These are phyloP conservation scores for Uropsilus gracilis DNA, from an alignment of 2,113 vertebrate species.

Conservation along the genomic window DNA sequence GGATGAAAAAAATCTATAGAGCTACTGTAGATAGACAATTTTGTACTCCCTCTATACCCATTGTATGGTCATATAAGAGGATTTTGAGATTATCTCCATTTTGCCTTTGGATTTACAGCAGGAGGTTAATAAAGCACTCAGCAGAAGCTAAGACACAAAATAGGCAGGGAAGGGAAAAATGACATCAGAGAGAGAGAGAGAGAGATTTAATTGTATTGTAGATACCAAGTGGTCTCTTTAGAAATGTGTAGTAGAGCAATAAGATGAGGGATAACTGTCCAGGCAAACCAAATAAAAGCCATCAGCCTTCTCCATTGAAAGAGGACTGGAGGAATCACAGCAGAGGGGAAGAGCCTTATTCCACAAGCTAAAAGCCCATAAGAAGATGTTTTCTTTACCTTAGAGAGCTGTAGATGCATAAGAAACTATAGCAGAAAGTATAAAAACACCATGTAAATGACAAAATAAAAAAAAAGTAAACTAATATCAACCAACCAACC, in stretches of 20 bases:
- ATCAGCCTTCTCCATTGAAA: not conserved
- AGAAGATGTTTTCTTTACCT: conserved; percentile 30
- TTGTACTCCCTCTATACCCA: conserved; percentile 37
- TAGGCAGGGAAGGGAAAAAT: conserved; percentile 54
- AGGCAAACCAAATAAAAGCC: conserved; percentile 51
- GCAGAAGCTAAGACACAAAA: conserved; percentile 62
- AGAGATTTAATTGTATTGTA: conserved; percentile 67
- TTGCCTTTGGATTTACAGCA: conserved; percentile 70
- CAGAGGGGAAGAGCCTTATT: not conserved
- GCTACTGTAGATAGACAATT: conserved; percentile 20
- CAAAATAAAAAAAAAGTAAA: conserved; percentile 38
- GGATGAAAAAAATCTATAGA: conserved; percentile 44
- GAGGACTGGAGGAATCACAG: not conserved
- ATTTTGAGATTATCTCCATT: conserved; percentile 77
- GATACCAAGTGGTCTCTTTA: conserved; percentile 64
- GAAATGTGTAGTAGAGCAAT: conserved; percentile 37
- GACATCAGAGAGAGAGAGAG: conserved; percentile 59
- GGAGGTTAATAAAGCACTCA: conserved; percentile 76
- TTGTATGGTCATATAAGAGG: not conserved
- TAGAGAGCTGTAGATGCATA: not conserved
- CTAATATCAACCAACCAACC: not conserved
- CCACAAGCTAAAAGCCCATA: not conserved
- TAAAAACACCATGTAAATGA: conserved; percentile 9
- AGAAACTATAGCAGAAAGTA: not conserved
- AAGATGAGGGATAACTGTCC: conserved; percentile 13